Percentiles rank a stretch among this genome's conserved stretches.
Conservation (phyloP, 1,140 invertebrate genomes). For the Magallana ariakensis region DNA sequence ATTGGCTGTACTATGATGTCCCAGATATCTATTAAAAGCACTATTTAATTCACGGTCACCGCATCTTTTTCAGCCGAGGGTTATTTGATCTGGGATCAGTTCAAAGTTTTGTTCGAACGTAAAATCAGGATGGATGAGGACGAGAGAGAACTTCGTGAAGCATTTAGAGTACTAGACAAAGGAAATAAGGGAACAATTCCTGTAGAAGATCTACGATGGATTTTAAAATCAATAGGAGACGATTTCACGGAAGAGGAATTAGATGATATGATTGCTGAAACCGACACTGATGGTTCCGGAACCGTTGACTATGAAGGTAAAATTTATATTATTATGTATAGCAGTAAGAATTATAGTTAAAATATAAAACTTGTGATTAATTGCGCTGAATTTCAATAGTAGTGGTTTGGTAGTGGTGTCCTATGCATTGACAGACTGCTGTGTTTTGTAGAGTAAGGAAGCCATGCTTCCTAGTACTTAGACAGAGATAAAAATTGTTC, state of each 20-base stretch:
- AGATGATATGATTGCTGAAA: slow-evolving; percentile 80
- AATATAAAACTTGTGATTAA: not conserved
- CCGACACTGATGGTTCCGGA: slow-evolving; percentile 80
- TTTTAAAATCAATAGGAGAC: slow-evolving; percentile 78
- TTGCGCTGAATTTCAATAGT: not conserved
- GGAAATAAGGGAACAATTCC: slow-evolving; percentile 79
- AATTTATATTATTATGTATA: not conserved
- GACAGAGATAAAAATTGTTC: not conserved
- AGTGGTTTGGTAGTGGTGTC: not conserved
- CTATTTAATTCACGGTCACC: no score
- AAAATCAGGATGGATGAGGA: slow-evolving; percentile 79
- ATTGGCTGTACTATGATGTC: no score
- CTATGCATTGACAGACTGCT: slow-evolving; percentile 2
- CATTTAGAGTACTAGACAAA: slow-evolving; percentile 80
- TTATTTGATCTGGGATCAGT: slow-evolving; percentile 76
- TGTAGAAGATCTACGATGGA: slow-evolving; percentile 78
- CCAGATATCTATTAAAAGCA: no score
- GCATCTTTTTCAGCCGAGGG: slow-evolving; percentile 68
- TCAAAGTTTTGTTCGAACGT: slow-evolving; percentile 75
- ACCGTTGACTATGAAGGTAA: slow-evolving; percentile 81
- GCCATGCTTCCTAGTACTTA: not conserved
- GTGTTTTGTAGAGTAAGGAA: not conserved
- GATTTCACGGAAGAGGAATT: slow-evolving; percentile 80
- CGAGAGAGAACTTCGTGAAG: slow-evolving; percentile 79
- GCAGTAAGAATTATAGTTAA: not conserved